A percentile compares a stretch with the other conserved stretches of the same genome.
phyloP scores from a whole-genome alignment of 2,797 vertebrate genomes.

The Coendou prehensilis region DNA sequence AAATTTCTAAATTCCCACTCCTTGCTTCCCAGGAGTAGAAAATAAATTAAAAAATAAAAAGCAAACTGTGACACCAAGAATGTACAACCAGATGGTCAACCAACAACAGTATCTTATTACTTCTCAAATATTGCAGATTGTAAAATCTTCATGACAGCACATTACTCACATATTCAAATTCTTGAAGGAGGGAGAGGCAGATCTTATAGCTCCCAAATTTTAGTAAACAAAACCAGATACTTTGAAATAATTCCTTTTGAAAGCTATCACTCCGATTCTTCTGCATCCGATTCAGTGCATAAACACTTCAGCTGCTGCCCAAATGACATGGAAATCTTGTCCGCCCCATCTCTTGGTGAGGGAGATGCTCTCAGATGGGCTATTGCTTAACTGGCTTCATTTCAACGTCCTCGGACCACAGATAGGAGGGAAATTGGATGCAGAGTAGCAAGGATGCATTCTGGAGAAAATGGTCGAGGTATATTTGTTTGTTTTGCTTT shows the following conservation, averaged over 20 bases:
- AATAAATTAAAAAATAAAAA: constrained; percentile 48
- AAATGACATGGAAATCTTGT: background rate
- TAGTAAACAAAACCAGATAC: constrained; percentile 68
- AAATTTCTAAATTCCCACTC: constrained; percentile 61
- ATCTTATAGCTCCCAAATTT: constrained; percentile 42
- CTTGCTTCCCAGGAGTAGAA: constrained; percentile 50
- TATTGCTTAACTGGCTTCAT: constrained; percentile 53
- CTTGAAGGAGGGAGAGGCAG: constrained; percentile 4
- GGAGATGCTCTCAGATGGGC: background rate
- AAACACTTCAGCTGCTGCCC: background rate
- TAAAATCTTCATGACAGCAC: constrained; percentile 67
- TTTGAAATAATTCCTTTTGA: constrained; percentile 55
- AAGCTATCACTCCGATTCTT: constrained; percentile 32
- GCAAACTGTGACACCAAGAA: constrained; percentile 57
- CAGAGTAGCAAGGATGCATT: background rate
- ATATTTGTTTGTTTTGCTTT: background rate
- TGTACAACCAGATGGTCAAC: constrained; percentile 76
- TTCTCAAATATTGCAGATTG: constrained; percentile 73
- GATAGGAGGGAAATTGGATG: background rate
- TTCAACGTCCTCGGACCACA: constrained; percentile 24
- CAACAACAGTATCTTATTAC: constrained; percentile 78
- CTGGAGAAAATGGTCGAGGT: background rate
- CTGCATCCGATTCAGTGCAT: background rate
- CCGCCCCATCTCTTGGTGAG: accelerated
- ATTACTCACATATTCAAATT: constrained; percentile 56